A percentile compares a stretch with the other conserved stretches of the same genome.
phyloP scores from a whole-genome alignment of 2,113 vertebrate species.

The Stigmatopora argus region DNA sequence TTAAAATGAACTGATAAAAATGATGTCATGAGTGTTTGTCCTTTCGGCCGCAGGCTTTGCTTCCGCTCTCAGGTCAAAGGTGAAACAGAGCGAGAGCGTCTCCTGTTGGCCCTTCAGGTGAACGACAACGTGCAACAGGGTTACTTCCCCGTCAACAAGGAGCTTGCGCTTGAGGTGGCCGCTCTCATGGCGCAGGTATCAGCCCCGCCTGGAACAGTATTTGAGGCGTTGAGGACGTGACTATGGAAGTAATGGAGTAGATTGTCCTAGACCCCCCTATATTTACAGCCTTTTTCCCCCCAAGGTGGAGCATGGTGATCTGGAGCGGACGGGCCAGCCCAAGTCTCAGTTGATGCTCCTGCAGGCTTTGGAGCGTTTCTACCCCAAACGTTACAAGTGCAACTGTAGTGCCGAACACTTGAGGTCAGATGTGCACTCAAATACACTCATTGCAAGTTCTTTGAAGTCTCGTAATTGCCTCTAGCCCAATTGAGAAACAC shows the following conservation, averaged over 20 bases:
- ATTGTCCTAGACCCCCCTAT: neutral
- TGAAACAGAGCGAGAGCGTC: slow-evolving; percentile 81
- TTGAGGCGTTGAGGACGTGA: no score
- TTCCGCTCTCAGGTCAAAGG: slow-evolving; percentile 81
- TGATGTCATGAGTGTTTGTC: no score
- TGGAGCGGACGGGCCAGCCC: slow-evolving; percentile 70
- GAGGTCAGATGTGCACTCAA: slow-evolving; percentile 56
- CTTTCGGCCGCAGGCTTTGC: slow-evolving; percentile 65
- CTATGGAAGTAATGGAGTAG: no score
- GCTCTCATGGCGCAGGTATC: slow-evolving; percentile 83
- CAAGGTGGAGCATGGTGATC: slow-evolving; percentile 81
- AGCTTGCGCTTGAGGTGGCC: slow-evolving; percentile 83
- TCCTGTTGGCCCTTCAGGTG: slow-evolving; percentile 83
- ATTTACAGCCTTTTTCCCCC: neutral
- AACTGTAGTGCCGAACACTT: slow-evolving; percentile 75
- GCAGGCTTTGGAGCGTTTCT: slow-evolving; percentile 82
- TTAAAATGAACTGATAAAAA: no score
- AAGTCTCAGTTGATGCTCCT: slow-evolving; percentile 80
- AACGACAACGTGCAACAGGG: slow-evolving; percentile 78
- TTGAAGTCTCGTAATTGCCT: no score
- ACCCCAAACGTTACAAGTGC: slow-evolving; percentile 81
- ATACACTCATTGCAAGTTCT: no score
- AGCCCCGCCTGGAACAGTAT: neutral
- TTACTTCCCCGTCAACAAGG: slow-evolving; percentile 84
- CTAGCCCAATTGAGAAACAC: no score